Conservation (phyloP, 2,797 vertebrate species). For the Phoxinus dragarum region DNA sequence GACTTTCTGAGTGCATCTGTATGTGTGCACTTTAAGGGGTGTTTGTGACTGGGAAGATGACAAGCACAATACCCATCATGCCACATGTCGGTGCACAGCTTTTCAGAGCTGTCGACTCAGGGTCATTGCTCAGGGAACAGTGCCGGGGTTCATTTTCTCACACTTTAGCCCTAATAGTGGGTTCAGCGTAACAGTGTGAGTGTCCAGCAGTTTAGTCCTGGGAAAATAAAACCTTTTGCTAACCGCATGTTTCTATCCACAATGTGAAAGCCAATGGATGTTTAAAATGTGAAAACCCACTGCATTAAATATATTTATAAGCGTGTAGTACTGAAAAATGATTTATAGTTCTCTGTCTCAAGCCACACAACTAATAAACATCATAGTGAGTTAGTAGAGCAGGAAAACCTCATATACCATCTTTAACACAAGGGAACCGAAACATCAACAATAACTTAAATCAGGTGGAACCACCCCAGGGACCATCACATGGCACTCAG, state of each 20-base stretch:
- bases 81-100: slow-evolving; percentile 28
- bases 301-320: neutral
- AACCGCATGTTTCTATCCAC: neutral
- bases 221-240: slow-evolving; percentile 24
- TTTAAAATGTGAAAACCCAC: neutral
- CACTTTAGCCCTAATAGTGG: slow-evolving; percentile 25
- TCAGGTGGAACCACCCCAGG: neutral
- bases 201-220: slow-evolving; percentile 25
- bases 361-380: slow-evolving; percentile 40
- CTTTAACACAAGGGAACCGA: slow-evolving; percentile 18
- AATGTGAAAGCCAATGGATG: neutral
- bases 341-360: neutral
- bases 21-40: slow-evolving; percentile 25
- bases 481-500: neutral
- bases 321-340: neutral
- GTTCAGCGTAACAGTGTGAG: slow-evolving; percentile 9
- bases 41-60: slow-evolving; percentile 37
- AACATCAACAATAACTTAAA: neutral
- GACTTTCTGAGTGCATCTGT: slow-evolving; percentile 54
- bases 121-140: slow-evolving; percentile 37
- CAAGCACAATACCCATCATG: slow-evolving; percentile 37
- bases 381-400: slow-evolving; percentile 40
- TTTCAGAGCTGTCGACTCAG: slow-evolving; percentile 18
- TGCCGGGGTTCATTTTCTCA: slow-evolving; percentile 24
- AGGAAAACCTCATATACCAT: slow-evolving; percentile 18